Percentiles rank a stretch among this genome's conserved stretches.
Evolutionary conservation across 2,113 vertebrate genomes (phyloP).

Genomic region (Nothoprocta pentlandii): DNA sequence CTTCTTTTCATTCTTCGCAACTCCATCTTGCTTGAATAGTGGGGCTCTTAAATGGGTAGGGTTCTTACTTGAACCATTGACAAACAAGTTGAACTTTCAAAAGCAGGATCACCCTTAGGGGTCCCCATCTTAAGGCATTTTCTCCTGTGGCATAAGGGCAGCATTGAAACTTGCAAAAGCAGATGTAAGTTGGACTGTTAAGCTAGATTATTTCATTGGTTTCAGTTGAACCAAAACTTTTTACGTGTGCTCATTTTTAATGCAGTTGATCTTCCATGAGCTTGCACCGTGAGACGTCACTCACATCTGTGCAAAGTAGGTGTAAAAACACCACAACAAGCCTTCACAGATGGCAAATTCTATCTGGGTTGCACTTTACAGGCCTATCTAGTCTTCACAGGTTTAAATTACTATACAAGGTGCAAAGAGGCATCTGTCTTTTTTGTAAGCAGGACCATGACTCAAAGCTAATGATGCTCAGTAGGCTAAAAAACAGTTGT

Average conservation of each 20-base stretch:
- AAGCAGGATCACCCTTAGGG: conserved; percentile 42
- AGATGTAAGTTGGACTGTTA: conserved; percentile 14
- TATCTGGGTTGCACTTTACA: conserved; percentile 3
- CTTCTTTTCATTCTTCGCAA: conserved; percentile 66
- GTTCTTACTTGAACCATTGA: conserved; percentile 58
- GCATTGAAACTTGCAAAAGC: conserved; percentile 31
- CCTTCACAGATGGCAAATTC: background rate
- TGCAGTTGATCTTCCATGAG: background rate
- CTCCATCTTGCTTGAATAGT: conserved; percentile 70
- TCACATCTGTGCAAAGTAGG: conserved; percentile 11
- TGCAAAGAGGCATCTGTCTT: background rate
- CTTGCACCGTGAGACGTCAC: conserved; percentile 27
- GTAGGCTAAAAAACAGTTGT: background rate
- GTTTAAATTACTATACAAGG: background rate
- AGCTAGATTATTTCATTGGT: background rate
- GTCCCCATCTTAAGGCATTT: conserved; percentile 67
- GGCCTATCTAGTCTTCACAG: background rate
- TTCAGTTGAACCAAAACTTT: conserved; percentile 19
- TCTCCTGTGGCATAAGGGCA: conserved; percentile 36
- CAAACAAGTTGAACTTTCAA: conserved; percentile 56
- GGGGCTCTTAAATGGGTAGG: conserved; percentile 53
- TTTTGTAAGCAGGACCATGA: background rate
- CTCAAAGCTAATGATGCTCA: background rate
- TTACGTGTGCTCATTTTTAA: background rate
- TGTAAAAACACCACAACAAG: background rate